Conservation (phyloP, 2,888 invertebrate species). For the Danaus chrysippus region DNA sequence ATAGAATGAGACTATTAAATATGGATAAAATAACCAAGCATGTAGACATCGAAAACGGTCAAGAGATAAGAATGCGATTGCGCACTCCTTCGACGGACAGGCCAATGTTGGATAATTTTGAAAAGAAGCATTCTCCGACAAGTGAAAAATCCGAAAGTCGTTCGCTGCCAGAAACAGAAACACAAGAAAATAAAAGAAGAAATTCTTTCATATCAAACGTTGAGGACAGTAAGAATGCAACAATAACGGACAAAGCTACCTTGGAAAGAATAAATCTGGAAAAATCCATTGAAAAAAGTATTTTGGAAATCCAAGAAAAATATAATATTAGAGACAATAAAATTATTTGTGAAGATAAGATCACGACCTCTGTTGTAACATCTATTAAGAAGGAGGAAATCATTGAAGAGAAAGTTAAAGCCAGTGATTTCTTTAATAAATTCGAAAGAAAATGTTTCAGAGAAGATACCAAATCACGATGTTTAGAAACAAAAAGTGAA, state of each 20-base stretch:
- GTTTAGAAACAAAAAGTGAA: conserved; percentile 22
- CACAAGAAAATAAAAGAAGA: conserved; percentile 42
- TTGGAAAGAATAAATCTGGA: conserved; percentile 23
- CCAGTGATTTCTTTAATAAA: conserved; percentile 23
- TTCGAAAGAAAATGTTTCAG: conserved; percentile 28
- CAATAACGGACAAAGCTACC: conserved; percentile 30
- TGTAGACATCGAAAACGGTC: conserved; percentile 46
- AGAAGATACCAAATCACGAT: conserved; percentile 20
- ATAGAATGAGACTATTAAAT: conserved; percentile 35
- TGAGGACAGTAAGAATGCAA: conserved; percentile 37
- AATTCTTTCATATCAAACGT: conserved; percentile 28
- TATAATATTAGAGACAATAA: conserved; percentile 21
- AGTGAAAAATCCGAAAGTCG: conserved; percentile 37
- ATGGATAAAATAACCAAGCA: conserved; percentile 44
- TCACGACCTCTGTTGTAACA: neutral
- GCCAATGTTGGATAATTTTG: conserved; percentile 38
- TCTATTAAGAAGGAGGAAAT: conserved; percentile 24
- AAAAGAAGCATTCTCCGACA: conserved; percentile 41
- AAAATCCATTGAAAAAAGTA: conserved; percentile 25
- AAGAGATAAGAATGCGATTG: conserved; percentile 75
- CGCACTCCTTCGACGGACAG: conserved; percentile 60
- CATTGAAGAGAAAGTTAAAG: conserved; percentile 27
- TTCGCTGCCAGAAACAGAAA: conserved; percentile 40
- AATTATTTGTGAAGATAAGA: conserved; percentile 22
- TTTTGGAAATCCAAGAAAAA: conserved; percentile 24